A percentile compares a stretch with the other conserved stretches of the same genome.
These are phyloP conservation scores for Argyresthia albistria DNA, from an alignment of 2,888 invertebrate species.

Conservation along the genomic window DNA sequence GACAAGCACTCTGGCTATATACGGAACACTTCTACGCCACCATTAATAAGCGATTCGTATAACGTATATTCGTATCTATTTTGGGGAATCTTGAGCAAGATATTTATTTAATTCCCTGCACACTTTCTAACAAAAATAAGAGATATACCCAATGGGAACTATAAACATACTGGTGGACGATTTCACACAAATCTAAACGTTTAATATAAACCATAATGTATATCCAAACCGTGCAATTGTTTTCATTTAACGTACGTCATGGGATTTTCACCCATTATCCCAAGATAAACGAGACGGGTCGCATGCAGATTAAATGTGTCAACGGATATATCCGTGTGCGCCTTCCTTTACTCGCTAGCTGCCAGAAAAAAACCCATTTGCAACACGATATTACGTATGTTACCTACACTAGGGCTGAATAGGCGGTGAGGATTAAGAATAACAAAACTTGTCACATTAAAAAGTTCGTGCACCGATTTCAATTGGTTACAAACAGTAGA, in stretches of 20 bases:
- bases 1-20: constrained; percentile 10
- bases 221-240: constrained; percentile 25
- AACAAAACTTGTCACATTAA: no score
- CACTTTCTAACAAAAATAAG: no score
- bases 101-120: no score
- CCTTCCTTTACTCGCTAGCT: not conserved
- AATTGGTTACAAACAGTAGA: no score
- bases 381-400: not conserved
- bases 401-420: no score
- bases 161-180: no score
- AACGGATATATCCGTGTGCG: constrained; percentile 19
- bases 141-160: no score
- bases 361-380: constrained; percentile 3
- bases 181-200: constrained; percentile 16
- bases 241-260: constrained; percentile 19
- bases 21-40: not conserved
- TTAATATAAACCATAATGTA: constrained; percentile 16
- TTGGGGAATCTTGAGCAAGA: no score
- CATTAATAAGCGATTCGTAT: not conserved
- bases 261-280: constrained; percentile 41
- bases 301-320: constrained; percentile 54
- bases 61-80: no score
- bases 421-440: no score
- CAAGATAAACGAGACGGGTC: constrained; percentile 42
- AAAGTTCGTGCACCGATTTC: no score